These are phyloP conservation scores for Hydropsyche betteni DNA, from an alignment of 2,888 invertebrate species.

Conservation along the genomic window DNA sequence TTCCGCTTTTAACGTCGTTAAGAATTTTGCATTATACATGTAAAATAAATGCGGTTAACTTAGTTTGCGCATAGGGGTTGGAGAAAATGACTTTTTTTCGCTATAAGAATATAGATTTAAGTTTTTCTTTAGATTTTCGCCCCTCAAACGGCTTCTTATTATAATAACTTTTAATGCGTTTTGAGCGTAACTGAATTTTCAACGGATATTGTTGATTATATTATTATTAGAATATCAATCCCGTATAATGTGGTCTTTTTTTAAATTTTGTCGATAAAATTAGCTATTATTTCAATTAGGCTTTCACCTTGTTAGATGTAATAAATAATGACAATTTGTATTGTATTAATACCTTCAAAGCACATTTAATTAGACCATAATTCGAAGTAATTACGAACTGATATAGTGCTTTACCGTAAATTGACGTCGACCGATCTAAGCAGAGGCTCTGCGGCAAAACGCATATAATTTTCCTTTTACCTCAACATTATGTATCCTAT, in stretches of 20 bases:
- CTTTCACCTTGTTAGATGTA: background rate
- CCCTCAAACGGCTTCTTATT: too few species aligned
- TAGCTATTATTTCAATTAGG: too few species aligned
- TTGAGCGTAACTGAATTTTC: too few species aligned
- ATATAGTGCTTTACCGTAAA: slow-evolving; percentile 10
- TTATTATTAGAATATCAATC: too few species aligned
- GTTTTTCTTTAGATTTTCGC: too few species aligned
- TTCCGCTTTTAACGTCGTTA: too few species aligned
- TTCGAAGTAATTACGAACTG: slow-evolving; percentile 24
- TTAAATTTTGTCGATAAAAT: too few species aligned
- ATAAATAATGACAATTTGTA: background rate
- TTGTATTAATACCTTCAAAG: background rate
- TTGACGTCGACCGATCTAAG: slow-evolving; percentile 13
- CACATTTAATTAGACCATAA: background rate
- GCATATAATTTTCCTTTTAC: slow-evolving; percentile 34
- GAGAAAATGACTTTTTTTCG: slow-evolving; percentile 25
- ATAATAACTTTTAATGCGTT: too few species aligned
- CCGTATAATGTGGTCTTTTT: too few species aligned
- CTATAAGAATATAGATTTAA: background rate
- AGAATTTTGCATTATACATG: slow-evolving; percentile 6
- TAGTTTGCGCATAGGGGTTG: slow-evolving; percentile 22
- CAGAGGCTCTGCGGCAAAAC: slow-evolving; percentile 21
- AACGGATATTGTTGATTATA: too few species aligned
- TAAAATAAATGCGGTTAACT: slow-evolving; percentile 31
- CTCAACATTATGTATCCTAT: slow-evolving; percentile 46